Conservation (phyloP, 2,113 vertebrate species). For the Gulo gulo region DNA sequence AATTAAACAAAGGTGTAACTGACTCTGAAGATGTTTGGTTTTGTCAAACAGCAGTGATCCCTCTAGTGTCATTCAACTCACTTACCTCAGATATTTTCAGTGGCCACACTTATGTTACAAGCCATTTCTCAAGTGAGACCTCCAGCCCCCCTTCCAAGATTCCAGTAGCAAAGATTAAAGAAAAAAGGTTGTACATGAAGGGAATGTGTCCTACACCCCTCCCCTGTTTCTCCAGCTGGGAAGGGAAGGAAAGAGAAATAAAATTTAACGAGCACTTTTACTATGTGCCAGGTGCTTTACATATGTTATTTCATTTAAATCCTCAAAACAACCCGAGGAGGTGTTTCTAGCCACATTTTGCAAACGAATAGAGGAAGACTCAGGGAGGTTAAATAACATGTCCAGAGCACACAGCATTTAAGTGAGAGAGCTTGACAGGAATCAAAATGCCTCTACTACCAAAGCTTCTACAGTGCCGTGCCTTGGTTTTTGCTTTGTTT, state of each 20-base stretch:
- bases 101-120: neutral
- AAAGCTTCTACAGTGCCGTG: rapidly evolving
- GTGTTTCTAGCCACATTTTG: conserved; percentile 28
- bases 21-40: neutral
- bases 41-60: neutral
- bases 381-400: conserved; percentile 9
- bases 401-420: neutral
- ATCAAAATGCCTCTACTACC: neutral
- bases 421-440: neutral
- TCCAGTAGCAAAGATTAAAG: conserved; percentile 45
- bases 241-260: conserved; percentile 65
- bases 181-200: conserved; percentile 36
- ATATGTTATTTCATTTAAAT: conserved; percentile 70
- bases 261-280: conserved; percentile 72
- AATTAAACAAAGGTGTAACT: neutral
- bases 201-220: neutral
- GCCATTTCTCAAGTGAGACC: neutral
- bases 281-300: conserved; percentile 68
- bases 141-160: neutral
- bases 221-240: conserved; percentile 57
- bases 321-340: conserved; percentile 14
- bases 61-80: neutral
- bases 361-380: neutral
- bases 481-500: neutral
- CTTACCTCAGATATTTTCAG: neutral